A percentile compares a stretch with the other conserved stretches of the same genome.
Conservation (phyloP, 1,140 invertebrate species). For the Nautilus pompilius region DNA sequence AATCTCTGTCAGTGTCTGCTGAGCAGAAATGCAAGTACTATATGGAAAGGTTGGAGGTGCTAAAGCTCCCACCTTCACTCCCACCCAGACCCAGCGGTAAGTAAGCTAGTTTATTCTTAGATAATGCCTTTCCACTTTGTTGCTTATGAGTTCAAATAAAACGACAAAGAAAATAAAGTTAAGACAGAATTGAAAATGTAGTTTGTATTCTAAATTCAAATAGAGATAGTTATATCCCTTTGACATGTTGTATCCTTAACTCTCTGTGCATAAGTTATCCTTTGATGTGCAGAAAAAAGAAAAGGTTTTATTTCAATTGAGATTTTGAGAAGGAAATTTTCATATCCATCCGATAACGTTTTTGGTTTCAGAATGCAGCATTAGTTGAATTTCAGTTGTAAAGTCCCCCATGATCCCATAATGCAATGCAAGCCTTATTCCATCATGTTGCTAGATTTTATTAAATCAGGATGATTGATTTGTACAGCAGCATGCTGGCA, state of each 20-base stretch:
- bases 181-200: neutral
- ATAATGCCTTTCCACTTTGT: neutral
- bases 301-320: too few species aligned
- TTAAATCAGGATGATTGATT: too few species aligned
- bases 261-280: constrained; percentile 5
- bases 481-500: too few species aligned
- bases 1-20: constrained; percentile 26
- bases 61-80: constrained; percentile 36
- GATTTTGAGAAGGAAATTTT: too few species aligned
- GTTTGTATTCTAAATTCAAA: neutral
- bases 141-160: neutral
- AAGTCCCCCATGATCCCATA: too few species aligned
- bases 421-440: too few species aligned
- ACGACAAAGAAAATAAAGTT: neutral
- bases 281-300: too few species aligned
- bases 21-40: constrained; percentile 34
- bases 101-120: neutral
- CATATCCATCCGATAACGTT: too few species aligned
- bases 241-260: too few species aligned
- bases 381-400: too few species aligned
- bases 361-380: too few species aligned
- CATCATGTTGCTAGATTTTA: too few species aligned
- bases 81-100: constrained; percentile 32
- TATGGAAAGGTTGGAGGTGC: constrained; percentile 36
- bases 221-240: neutral